Percentiles rank a stretch among this genome's conserved stretches.
phyloP scores from a whole-genome alignment of 2,797 vertebrate genomes.

The Buphagus erythrorhynchus region DNA sequence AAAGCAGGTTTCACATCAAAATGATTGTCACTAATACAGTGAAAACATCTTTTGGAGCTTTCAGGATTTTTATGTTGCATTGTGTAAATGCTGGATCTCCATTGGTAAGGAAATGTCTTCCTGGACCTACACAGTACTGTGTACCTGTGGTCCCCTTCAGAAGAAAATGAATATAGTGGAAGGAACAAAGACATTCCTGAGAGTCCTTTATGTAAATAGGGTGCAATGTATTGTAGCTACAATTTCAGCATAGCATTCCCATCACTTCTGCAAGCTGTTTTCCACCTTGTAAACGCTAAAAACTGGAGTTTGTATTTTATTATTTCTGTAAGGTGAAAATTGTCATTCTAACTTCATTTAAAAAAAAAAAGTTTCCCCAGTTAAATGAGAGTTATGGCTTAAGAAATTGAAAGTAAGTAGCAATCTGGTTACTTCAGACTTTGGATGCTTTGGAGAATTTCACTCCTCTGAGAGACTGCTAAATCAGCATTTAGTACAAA shows the following conservation, averaged over 20 bases:
- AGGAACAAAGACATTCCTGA: background rate
- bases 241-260: background rate
- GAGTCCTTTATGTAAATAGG: background rate
- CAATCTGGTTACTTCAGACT: background rate
- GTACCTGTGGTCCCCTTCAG: background rate
- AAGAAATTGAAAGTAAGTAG: background rate
- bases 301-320: background rate
- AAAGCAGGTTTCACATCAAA: constrained; percentile 74
- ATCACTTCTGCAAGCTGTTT: background rate
- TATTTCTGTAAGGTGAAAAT: background rate
- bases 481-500: background rate
- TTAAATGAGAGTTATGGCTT: background rate
- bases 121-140: background rate
- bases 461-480: background rate
- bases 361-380: background rate
- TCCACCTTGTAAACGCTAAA: background rate
- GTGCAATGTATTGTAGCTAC: background rate
- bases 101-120: background rate
- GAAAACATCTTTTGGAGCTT: constrained; percentile 71
- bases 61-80: background rate
- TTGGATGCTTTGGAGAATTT: background rate
- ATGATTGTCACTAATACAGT: constrained; percentile 75
- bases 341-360: background rate
- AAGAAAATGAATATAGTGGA: background rate
- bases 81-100: background rate